Evolutionary conservation across 2,797 vertebrate genomes (phyloP).

Genomic region (Epinephelus awoara): DNA sequence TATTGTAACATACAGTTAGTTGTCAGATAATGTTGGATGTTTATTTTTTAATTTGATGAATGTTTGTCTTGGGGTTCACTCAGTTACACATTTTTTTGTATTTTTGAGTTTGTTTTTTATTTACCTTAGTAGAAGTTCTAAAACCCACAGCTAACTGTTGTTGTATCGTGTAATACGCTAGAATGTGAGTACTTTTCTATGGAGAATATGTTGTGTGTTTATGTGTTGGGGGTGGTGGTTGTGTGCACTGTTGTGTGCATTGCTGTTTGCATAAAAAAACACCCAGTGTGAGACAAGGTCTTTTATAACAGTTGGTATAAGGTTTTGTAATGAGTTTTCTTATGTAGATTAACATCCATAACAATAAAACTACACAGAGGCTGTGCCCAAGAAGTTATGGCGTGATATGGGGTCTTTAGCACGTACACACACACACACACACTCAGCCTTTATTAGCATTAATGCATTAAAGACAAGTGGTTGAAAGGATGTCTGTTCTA

Average conservation of each 20-base stretch:
- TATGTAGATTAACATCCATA: slow-evolving; percentile 55
- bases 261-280: background rate
- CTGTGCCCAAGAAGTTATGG: slow-evolving; percentile 11
- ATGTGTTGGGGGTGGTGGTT: background rate
- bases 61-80: too few species aligned
- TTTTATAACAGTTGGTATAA: slow-evolving; percentile 40
- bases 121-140: too few species aligned
- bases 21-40: background rate
- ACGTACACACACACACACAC: background rate
- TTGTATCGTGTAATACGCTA: too few species aligned
- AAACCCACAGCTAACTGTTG: too few species aligned
- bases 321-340: slow-evolving; percentile 56
- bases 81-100: background rate
- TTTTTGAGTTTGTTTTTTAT: background rate
- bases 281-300: slow-evolving; percentile 20
- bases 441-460: slow-evolving; percentile 7
- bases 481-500: slow-evolving; percentile 6
- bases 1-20: background rate
- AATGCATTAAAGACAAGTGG: slow-evolving; percentile 15
- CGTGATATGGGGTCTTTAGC: slow-evolving; percentile 6
- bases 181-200: background rate
- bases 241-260: slow-evolving; percentile 12
- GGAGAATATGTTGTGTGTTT: slow-evolving; percentile 1
- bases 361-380: slow-evolving; percentile 49
- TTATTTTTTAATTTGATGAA: background rate